These are phyloP conservation scores for Geotrupes spiniger DNA, from an alignment of 2,888 invertebrate genomes.

Conservation along the genomic window DNA sequence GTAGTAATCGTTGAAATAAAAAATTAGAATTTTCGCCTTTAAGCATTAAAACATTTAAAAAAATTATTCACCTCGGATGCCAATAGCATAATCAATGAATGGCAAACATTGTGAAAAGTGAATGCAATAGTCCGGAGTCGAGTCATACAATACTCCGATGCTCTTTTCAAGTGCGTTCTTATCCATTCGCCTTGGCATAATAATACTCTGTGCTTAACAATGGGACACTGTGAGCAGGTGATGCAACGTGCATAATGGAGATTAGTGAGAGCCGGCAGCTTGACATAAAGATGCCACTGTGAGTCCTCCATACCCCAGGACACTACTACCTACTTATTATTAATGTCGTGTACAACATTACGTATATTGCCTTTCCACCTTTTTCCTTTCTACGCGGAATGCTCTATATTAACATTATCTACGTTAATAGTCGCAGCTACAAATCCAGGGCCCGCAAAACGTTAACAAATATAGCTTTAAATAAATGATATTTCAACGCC, in stretches of 20 bases:
- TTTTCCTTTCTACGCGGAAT: no score
- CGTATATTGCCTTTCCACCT: constrained; percentile 9
- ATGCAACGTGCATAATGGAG: constrained; percentile 33
- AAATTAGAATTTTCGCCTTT: no score
- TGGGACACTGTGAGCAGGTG: constrained; percentile 32
- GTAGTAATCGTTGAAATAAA: no score
- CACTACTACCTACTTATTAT: constrained; percentile 12
- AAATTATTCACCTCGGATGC: no score
- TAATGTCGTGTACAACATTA: constrained; percentile 14
- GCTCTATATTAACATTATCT: no score
- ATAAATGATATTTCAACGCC: neutral
- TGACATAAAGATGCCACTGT: constrained; percentile 26
- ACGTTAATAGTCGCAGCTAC: no score
- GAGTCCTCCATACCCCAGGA: constrained; percentile 13
- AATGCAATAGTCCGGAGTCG: neutral
- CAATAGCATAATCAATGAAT: no score
- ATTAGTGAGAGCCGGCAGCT: constrained; percentile 25
- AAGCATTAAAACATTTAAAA: no score
- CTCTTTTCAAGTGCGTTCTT: constrained; percentile 21
- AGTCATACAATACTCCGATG: constrained; percentile 14
- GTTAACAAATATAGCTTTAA: constrained; percentile 4
- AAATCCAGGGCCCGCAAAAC: no score
- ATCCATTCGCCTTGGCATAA: constrained; percentile 23
- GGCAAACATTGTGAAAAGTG: neutral
- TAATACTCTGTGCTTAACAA: constrained; percentile 27